Base-by-base conservation (phyloP, 2,797 vertebrate genomes). In the Emys orbicularis region DNA sequence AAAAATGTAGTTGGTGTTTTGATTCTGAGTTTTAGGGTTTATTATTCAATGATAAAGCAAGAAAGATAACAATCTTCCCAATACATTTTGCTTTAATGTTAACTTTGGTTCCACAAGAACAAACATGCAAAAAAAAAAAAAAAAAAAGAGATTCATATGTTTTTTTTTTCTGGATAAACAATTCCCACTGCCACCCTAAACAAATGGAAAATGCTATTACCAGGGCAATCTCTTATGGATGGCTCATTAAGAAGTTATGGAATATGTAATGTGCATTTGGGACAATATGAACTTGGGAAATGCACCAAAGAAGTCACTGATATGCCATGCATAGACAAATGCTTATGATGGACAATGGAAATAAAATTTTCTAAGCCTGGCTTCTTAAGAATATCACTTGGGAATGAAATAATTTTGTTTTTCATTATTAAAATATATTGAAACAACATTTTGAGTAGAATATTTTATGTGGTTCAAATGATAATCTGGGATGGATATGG, bases 381-480 rank as follows among this genome's bases (percentile, higher is more conserved):
- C 34, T 79, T 84, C 79, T 87, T 37, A 84, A 76, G 44, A 79
- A 3, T 82, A 5, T 41, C 31, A 47, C 5, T 68, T 81, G 88
- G 23, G 3, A 90, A 72, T 80, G 2, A 76, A 82, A 77, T 25
- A 1, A 76, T 8, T 41, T 8, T 76, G 3, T 25, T 93, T 61
- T 92, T 82, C 31, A 80, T 74, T 87, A 90, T 95, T 76, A 72
- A 76, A 90, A 93, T 81, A 56, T 10, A 54, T 1, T 52, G 49
- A 74, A 96, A 84, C 3, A 52, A 84, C 49, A 81, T 91, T 68
- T 7, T 16, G 4, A 90, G 27, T 79, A 37, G 52, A 47, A n/a
- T 47, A 87, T 76, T 90, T 93, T 85, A 31, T 8, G 9, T 84
- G 37, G 11, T 84, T 92, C 77, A 94, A 96, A 93, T 41, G 89